Conservation (phyloP, 2,888 invertebrate genomes). For the Drosophila robusta region DNA sequence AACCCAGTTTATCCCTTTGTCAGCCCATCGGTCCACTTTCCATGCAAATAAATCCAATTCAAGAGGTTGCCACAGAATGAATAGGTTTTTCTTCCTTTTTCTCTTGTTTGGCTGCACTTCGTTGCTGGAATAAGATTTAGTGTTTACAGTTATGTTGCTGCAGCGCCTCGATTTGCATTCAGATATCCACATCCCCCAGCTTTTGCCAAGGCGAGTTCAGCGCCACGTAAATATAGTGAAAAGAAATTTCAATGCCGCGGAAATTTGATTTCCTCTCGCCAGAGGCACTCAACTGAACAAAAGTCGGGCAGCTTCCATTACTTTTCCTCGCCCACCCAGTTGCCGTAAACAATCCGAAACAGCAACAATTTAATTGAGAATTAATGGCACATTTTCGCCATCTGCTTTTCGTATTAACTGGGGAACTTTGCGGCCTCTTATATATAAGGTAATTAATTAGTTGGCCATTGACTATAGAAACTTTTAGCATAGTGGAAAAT, state of each 20-base stretch:
- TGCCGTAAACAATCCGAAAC: conserved; percentile 21
- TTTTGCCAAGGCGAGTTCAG: conserved; percentile 26
- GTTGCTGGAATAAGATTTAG: conserved; percentile 17
- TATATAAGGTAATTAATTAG: conserved; percentile 32
- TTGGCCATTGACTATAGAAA: conserved; percentile 14
- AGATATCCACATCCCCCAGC: not conserved
- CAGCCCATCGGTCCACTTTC: not conserved
- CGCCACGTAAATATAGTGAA: conserved; percentile 29
- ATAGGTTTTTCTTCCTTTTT: not conserved
- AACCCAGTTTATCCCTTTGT: conserved; percentile 5
- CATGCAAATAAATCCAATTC: conserved; percentile 13
- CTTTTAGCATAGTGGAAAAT: too few relatives aligned
- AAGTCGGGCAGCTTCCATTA: conserved; percentile 8
- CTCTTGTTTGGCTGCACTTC: conserved; percentile 5
- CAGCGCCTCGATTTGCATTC: conserved; percentile 18
- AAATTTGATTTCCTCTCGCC: conserved; percentile 32
- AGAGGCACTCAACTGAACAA: conserved; percentile 25
- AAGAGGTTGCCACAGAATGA: not conserved
- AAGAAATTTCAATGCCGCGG: conserved; percentile 9
- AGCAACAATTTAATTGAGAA: conserved; percentile 42
- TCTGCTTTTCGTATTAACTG: conserved; percentile 32
- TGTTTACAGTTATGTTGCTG: conserved; percentile 12
- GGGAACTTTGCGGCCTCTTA: conserved; percentile 23
- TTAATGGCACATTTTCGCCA: conserved; percentile 40
- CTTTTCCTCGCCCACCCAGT: not conserved